Evolutionary conservation across 2,113 vertebrate species (phyloP), one percentile per base, ranked within the genome.

Genomic region (Vimba vimba): DNA sequence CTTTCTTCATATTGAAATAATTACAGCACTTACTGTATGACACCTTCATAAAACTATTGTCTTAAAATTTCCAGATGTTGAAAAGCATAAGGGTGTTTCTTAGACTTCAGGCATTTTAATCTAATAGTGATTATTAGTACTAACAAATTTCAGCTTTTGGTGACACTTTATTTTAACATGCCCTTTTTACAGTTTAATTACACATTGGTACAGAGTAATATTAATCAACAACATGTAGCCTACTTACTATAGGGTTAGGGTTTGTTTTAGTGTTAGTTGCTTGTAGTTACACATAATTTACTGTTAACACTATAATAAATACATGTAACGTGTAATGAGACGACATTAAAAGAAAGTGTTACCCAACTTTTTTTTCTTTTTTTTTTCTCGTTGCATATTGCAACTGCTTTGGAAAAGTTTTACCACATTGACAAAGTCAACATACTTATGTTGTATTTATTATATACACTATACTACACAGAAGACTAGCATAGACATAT

Each of bases 1-100:
- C 68, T 69, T 21, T 69, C 30, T 71, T 71, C 36, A 43, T 71
- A 71, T 43, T 23, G 68, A 71, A 71, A 71, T 71, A 71, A 71
- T 71, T 71, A 71, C 4, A 71, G 36, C 23, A 71, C 68, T 39
- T 43, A 71, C 68, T 43, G 19, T 12, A 23, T 71, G 68, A 71
- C 36, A 71, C 21, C 68, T 12, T 71, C 33, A 71, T 39, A 43
- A 43, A 71, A 71, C 68, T 21, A 43, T 43, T 71, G 68, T 71
- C 68, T 43, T 71, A 71, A 23, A 71, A 71, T 71, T 71, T 36
- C 66, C 19, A 43, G 68, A n/a, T 23, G 69, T 45, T 73, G 2
- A n/a, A 45, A 68, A 19, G 66, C 21, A 15, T 47, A 9, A 8
- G 6, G 43, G 71, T 74, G 71, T 25, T 27, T 47, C 43, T 74